Evolutionary conservation across 2,888 invertebrate genomes (phyloP), one percentile per base, ranked within the genome.

Genomic region (Cheilosia grossa): DNA sequence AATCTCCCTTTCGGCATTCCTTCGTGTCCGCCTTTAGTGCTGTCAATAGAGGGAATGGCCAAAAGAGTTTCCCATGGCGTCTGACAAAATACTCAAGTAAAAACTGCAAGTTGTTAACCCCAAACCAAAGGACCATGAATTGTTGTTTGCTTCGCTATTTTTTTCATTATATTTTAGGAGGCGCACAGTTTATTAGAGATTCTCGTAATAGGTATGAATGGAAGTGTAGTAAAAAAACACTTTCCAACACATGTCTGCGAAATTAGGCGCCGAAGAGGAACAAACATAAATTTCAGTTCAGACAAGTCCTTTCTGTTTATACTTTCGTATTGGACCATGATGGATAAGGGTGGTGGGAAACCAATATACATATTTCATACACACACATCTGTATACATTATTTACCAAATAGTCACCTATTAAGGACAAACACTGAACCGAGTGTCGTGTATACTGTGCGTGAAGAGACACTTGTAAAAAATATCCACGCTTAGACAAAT

Each of bases 221-320:
- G 21, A 54, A n/a, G 9, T 42, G n/a, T 54, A 58, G 51, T 24
- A 21, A 67, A 30, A 30, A 42, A 58, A 7, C 17, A 19, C 13
- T 63, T 58, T 33, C 56, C 51, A 73, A 61, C 66, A 72, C 66
- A 80, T 63, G 77, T 72, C 75, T 66, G 58, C 56, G 24, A 56
- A 58, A 74, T 75, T 70, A 56, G 69, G 81, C 75, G 81, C 81
- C 75, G 74, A 75, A 56, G 19, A 58, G 49, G 40, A 70, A 44
- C 15, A 44, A 49, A 27, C 40, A 56, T 59, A 67, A 27, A 19
- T 13, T 53, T 27, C 19, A 64, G 42, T 40, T 27, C n/a, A 24
- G 19, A 61, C 17, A 33, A 70, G 42, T 51, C 10, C n/a, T 10
- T 40, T 59, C 24, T 27, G 58, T 58, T 58, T 54, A n/a, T n/a